Base-by-base conservation (phyloP, 1,140 invertebrate species). In the Oppia nitens region DNA sequence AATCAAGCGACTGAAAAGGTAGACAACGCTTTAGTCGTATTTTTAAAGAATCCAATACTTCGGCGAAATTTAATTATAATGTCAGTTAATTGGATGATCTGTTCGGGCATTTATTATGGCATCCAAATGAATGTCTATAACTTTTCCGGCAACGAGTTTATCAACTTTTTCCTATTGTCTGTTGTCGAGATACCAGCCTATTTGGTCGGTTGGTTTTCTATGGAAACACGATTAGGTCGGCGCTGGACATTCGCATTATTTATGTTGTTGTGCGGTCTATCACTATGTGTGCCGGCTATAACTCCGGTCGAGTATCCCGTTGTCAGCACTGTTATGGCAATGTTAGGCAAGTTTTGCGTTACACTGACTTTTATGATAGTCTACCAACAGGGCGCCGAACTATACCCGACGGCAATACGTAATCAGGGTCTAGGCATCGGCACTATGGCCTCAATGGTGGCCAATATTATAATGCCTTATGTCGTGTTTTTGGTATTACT, bases 121-220 rank as follows among this genome's bases (percentile, higher is more conserved):
- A 40, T 68, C 24, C 63, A 61, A 1, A 47, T 66, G 1, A 68
- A 68, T 52, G 60, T 61, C 1, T 62, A 64, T 0, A 68, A 68
- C 53, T 61, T 68, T 4, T 61, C 64, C 20, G 66, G 63, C 14
- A 64, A 68, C 53, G 83, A 84, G 68, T 68, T 78, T 4, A 26
- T 48, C 25, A 82, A 83, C 69, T 84, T 84, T 64, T 74, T 80
- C 57, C 73, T 77, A 62, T 77, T 82, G 65, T 61, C 64, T 12
- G 54, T 59, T 1, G 62, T 66, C 4, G 66, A 67, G 27, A 32
- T 66, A 11, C 64, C 65, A 3, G 55, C 65, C 4, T 66, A 63
- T 25, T 55, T 66, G 21, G 14, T 66, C 4, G 64, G 53, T 14
- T 57, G 62, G 28, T 57, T 59, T 14, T 26, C 65, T 32, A 64